A percentile compares a stretch with the other conserved stretches of the same genome.
Evolutionary conservation across 2,113 vertebrate genomes (phyloP).

Genomic region (Misgurnus anguillicaudatus): DNA sequence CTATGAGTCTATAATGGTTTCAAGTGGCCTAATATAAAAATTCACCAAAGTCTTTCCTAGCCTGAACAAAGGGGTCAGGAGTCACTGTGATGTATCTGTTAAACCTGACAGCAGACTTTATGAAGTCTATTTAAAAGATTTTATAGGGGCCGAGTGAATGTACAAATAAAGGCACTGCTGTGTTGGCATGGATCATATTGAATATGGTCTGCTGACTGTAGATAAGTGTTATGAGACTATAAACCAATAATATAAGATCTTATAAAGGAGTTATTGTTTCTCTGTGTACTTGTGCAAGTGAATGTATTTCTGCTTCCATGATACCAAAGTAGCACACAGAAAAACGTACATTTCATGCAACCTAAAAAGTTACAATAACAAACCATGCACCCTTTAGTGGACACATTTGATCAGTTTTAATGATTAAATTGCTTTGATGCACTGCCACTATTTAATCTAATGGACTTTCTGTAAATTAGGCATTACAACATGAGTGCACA

Average conservation of each 20-base stretch:
- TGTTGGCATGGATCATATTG: not conserved
- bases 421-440: not conserved
- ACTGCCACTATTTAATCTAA: not conserved
- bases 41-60: not conserved
- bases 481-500: not conserved
- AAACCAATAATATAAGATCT: constrained; percentile 11
- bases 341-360: not conserved
- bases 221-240: constrained; percentile 36
- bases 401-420: not conserved
- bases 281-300: not conserved
- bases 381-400: not conserved
- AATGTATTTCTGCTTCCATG: not conserved
- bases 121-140: not conserved
- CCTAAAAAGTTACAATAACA: not conserved
- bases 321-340: no score
- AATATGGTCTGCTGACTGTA: constrained; percentile 21
- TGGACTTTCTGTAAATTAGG: not conserved
- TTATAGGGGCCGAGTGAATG: not conserved
- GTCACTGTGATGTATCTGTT: constrained; percentile 10
- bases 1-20: not conserved
- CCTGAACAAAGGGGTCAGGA: not conserved
- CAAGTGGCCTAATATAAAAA: not conserved
- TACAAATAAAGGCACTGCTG: not conserved
- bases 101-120: not conserved
- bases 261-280: constrained; percentile 15